A percentile compares a stretch with the other conserved stretches of the same genome.
These are phyloP conservation scores for Drosophila prosaltans DNA, from an alignment of 1,140 invertebrate genomes.

Conservation along the genomic window DNA sequence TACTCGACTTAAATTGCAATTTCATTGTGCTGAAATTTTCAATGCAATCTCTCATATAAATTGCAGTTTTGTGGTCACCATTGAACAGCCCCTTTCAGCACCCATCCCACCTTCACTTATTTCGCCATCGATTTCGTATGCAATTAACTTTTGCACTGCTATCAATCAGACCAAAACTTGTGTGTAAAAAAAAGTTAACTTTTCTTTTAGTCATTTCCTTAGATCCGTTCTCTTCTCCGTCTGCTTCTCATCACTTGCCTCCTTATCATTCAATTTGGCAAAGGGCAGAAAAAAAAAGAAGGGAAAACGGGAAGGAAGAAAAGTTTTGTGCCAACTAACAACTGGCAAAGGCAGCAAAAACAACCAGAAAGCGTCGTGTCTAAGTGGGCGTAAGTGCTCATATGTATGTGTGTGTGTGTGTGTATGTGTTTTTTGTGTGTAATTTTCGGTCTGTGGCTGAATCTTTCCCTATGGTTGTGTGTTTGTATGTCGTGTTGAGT, in stretches of 20 bases:
- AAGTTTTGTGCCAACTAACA: slow-evolving; percentile 73
- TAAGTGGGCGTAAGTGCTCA: slow-evolving; percentile 61
- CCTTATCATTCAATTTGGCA: slow-evolving; percentile 76
- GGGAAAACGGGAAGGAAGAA: slow-evolving; percentile 28
- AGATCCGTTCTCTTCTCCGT: not conserved
- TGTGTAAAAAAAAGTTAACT: slow-evolving; percentile 54
- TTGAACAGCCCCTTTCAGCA: not conserved
- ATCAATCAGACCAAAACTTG: slow-evolving; percentile 62
- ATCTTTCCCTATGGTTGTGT: slow-evolving; percentile 20
- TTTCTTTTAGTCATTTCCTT: slow-evolving; percentile 55
- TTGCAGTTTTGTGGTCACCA: slow-evolving; percentile 63
- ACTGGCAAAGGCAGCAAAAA: slow-evolving; percentile 48
- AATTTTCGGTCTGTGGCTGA: slow-evolving; percentile 16
- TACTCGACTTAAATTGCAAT: slow-evolving; percentile 67
- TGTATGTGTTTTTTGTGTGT: slow-evolving; percentile 16
- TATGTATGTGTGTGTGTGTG: slow-evolving; percentile 37
- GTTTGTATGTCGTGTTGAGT: slow-evolving; percentile 50
- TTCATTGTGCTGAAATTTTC: slow-evolving; percentile 63
- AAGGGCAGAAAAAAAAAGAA: slow-evolving; percentile 30
- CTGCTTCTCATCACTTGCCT: slow-evolving; percentile 9
- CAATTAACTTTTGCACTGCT: slow-evolving; percentile 77
- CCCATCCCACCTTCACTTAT: not conserved
- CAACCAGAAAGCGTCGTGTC: slow-evolving; percentile 57
- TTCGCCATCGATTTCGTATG: slow-evolving; percentile 23
- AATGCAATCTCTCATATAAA: slow-evolving; percentile 48